Percentiles rank a stretch among this genome's conserved stretches.
These are phyloP conservation scores for Rhabdornis inornatus DNA, from an alignment of 2,113 vertebrate genomes.

Conservation along the genomic window DNA sequence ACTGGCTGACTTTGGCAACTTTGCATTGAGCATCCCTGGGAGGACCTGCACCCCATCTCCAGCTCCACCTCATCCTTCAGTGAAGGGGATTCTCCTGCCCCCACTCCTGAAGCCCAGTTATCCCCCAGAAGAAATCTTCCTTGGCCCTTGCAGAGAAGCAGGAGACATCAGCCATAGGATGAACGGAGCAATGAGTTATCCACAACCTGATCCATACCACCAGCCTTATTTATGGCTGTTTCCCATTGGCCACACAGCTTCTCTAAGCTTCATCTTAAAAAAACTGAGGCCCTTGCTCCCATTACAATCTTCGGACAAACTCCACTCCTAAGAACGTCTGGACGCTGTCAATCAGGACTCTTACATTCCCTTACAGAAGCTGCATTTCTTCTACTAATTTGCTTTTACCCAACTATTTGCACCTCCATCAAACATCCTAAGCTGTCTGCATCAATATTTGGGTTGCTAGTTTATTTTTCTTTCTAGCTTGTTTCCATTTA, in stretches of 20 bases:
- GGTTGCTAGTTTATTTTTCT: background rate
- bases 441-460: slow-evolving; percentile 11
- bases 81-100: background rate
- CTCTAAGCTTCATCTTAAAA: background rate
- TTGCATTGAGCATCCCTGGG: rapidly evolving
- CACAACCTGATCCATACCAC: background rate
- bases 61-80: background rate
- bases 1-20: rapidly evolving
- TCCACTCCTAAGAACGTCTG: background rate
- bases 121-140: background rate
- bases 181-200: background rate
- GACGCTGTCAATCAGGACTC: background rate
- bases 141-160: background rate
- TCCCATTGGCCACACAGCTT: background rate
- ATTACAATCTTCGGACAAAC: background rate
- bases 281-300: background rate
- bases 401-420: background rate
- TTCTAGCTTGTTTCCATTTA: slow-evolving; percentile 29
- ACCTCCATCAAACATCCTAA: background rate
- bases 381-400: background rate
- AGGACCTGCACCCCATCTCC: background rate
- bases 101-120: background rate
- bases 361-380: background rate
- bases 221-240: background rate
- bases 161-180: rapidly evolving